Conservation (phyloP, 2,113 vertebrate genomes). For the Hemicordylus capensis region DNA sequence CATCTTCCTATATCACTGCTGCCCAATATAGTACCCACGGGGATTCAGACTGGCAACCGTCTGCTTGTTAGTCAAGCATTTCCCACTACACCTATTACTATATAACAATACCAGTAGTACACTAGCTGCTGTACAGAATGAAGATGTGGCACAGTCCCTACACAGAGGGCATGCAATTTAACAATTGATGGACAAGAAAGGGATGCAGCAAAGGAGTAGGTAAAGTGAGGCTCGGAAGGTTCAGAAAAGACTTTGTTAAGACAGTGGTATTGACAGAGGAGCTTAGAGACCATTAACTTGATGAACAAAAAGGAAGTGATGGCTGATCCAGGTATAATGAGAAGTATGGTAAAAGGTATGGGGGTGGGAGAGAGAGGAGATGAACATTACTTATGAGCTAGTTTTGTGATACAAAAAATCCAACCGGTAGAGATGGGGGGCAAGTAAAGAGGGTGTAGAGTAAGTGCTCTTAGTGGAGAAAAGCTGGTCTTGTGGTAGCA, state of each 20-base stretch:
- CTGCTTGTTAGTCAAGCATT: no score
- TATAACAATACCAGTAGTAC: background rate
- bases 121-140: background rate
- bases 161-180: background rate
- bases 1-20: no score
- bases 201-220: background rate
- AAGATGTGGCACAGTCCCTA: background rate
- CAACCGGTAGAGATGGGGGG: no score
- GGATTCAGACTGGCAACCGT: no score
- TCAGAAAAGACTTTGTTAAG: background rate
- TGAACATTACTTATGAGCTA: background rate
- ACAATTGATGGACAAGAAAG: background rate
- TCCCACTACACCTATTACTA: background rate
- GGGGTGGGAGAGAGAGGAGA: background rate
- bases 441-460: background rate
- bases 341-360: background rate
- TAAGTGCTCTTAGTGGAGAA: background rate
- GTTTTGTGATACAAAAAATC: background rate
- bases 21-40: no score
- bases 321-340: background rate
- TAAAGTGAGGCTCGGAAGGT: background rate
- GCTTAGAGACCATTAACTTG: background rate
- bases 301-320: background rate
- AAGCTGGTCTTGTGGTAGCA: no score
- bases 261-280: background rate